Conservation (phyloP, 1,140 invertebrate species). For the Scaptomyza pallida region DNA sequence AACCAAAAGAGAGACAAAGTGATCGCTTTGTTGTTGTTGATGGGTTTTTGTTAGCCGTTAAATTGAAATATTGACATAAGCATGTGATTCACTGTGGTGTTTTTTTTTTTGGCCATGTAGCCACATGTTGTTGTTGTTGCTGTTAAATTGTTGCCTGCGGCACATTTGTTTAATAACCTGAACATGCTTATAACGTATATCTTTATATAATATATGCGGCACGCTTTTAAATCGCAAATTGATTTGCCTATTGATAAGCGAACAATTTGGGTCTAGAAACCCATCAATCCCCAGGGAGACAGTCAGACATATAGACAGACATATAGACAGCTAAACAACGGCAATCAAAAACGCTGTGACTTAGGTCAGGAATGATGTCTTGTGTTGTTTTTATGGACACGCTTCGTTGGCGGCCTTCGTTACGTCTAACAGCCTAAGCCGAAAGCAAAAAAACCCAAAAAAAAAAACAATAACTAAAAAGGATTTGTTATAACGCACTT, state of each 20-base stretch:
- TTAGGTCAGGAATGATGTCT: slow-evolving; percentile 73
- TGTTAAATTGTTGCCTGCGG: slow-evolving; percentile 22
- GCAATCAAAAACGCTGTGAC: slow-evolving; percentile 47
- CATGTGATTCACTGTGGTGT: slow-evolving; percentile 42
- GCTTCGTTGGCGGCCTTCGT: slow-evolving; percentile 51
- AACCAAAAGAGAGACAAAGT: slow-evolving; percentile 49
- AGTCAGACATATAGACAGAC: slow-evolving; percentile 11
- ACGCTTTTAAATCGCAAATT: slow-evolving; percentile 68
- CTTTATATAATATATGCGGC: slow-evolving; percentile 60
- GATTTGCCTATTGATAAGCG: slow-evolving; percentile 75
- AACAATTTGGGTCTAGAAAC: slow-evolving; percentile 64
- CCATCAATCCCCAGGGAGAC: slow-evolving; percentile 61
- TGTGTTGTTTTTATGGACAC: slow-evolving; percentile 21
- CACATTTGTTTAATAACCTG: slow-evolving; percentile 66
- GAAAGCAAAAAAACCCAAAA: not conserved
- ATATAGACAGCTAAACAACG: slow-evolving; percentile 28
- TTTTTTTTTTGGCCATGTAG: slow-evolving; percentile 33
- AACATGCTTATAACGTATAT: slow-evolving; percentile 34
- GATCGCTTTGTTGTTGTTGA: slow-evolving; percentile 55
- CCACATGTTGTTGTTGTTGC: slow-evolving; percentile 15
- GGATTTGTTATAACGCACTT: slow-evolving; percentile 25
- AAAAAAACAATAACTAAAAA: slow-evolving; percentile 18
- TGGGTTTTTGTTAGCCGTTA: slow-evolving; percentile 61
- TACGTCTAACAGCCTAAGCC: slow-evolving; percentile 23
- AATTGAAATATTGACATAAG: slow-evolving; percentile 80